A percentile compares a stretch with the other conserved stretches of the same genome.
phyloP scores from a whole-genome alignment of 2,888 invertebrate genomes.

The Sminthurides aquaticus region DNA sequence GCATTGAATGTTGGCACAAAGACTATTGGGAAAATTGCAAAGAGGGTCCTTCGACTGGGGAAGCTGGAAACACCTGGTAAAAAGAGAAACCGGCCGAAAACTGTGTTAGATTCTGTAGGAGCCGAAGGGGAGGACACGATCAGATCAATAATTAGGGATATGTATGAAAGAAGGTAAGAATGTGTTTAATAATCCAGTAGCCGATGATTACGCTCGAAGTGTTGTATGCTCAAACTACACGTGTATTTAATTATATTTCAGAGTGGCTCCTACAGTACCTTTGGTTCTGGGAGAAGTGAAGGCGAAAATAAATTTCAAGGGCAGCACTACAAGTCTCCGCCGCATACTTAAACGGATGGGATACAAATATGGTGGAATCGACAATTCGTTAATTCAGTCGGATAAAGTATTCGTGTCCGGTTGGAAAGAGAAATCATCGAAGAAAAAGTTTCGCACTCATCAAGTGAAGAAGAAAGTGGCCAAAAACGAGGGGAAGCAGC shows the following conservation, averaged over 20 bases:
- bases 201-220: not conserved
- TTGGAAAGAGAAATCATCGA: slow-evolving; percentile 18
- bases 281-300: slow-evolving; percentile 33
- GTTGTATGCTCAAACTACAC: not conserved
- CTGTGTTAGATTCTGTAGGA: slow-evolving; percentile 36
- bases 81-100: slow-evolving; percentile 27
- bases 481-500: not conserved
- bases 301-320: slow-evolving; percentile 34
- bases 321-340: slow-evolving; percentile 39
- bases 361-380: slow-evolving; percentile 27
- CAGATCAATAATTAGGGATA: slow-evolving; percentile 33
- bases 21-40: slow-evolving; percentile 40
- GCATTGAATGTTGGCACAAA: slow-evolving; percentile 37
- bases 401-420: slow-evolving; percentile 15
- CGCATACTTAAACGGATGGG: slow-evolving; percentile 39
- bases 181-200: not conserved
- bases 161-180: slow-evolving; percentile 32
- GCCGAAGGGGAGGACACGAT: slow-evolving; percentile 33
- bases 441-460: not conserved
- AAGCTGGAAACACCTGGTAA: slow-evolving; percentile 36
- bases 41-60: slow-evolving; percentile 33
- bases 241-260: slow-evolving; percentile 9
- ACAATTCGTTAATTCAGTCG: slow-evolving; percentile 17
- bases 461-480: slow-evolving; percentile 4
- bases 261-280: slow-evolving; percentile 36